Conservation (phyloP, 2,113 vertebrate species). For the Sinocyclocheilus anshuiensis region DNA sequence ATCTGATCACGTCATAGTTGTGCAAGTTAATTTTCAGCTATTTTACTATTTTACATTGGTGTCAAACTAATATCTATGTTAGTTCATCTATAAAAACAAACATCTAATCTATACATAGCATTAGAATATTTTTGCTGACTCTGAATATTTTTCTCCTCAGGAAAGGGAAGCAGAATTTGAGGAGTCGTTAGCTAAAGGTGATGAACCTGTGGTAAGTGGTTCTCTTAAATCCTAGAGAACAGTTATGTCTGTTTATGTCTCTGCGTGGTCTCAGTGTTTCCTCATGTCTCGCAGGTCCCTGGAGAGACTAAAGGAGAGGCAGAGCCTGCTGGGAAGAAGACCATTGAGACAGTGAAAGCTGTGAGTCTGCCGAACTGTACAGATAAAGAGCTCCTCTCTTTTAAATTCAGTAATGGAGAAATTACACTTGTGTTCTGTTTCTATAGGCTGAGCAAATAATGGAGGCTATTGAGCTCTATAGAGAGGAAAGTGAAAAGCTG, state of each 20-base stretch:
- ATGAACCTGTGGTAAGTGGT: conserved; percentile 85
- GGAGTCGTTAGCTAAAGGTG: conserved; percentile 87
- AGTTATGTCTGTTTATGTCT: not conserved
- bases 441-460: conserved; percentile 91
- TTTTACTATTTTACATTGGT: not conserved
- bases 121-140: not conserved
- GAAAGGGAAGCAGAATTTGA: conserved; percentile 93
- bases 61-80: not conserved
- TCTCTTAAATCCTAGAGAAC: not conserved
- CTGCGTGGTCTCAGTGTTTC: not conserved
- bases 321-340: conserved; percentile 90
- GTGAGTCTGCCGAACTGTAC: conserved; percentile 74
- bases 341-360: conserved; percentile 93
- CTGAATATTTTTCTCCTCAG: conserved; percentile 66
- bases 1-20: not conserved
- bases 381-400: not conserved
- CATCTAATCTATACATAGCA: not conserved
- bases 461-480: conserved; percentile 92
- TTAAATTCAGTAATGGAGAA: not conserved
- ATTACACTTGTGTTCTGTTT: conserved; percentile 13
- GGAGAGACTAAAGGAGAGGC: conserved; percentile 87
- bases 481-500: conserved; percentile 84
- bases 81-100: not conserved
- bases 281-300: conserved; percentile 79
- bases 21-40: not conserved